Base-by-base conservation (phyloP, 2,888 invertebrate genomes). In the Sicus ferrugineus region DNA sequence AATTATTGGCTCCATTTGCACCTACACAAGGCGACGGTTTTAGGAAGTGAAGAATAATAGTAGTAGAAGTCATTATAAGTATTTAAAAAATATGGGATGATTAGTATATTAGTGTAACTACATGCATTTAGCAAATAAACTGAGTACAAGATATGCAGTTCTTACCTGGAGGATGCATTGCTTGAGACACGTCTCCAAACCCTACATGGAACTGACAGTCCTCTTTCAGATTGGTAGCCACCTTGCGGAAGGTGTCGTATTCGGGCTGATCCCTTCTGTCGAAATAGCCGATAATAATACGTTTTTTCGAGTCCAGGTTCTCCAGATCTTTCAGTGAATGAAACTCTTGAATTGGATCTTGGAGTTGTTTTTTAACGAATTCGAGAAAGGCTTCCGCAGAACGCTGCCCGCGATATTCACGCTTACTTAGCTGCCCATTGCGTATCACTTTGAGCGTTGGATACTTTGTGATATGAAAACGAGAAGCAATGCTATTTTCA, bases 391-490 rank as follows among this genome's bases (percentile, higher is more conserved):
- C 97, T 68, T 98, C 96, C 0, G 90, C 91, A 16, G 97, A 96
- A 67, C 99, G 89, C 80, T 92, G 91, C 1, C 95, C 98, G 81
- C 98, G 89, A 79, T 95, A 97, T 83, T 97, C 97, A 75, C 93
- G 89, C 82, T 96, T 96, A 16, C 92, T 90, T n/a, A 94, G 90
- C 79, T 94, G 90, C 0, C 96, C 96, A 88, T 96, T 96, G 65
- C 95, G 89, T 77, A 98, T 93, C 23, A 98, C 86, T 87, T 99
- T 99, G 69, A 99, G 86, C 5, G 99, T 99, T 6, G 99, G 99
- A 87, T 99, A 99, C 87, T 99, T 99, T 69, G 93, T 93, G 70
- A 99, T 97, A 81, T 97, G 97, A 86, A 96, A 99, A 77, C 95
- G 90, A 5, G 93, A 90, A 2, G 98, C 94, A 69, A 98, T 88